These are phyloP conservation scores for Erebia aethiops DNA, from an alignment of 2,888 invertebrate species.

Conservation along the genomic window DNA sequence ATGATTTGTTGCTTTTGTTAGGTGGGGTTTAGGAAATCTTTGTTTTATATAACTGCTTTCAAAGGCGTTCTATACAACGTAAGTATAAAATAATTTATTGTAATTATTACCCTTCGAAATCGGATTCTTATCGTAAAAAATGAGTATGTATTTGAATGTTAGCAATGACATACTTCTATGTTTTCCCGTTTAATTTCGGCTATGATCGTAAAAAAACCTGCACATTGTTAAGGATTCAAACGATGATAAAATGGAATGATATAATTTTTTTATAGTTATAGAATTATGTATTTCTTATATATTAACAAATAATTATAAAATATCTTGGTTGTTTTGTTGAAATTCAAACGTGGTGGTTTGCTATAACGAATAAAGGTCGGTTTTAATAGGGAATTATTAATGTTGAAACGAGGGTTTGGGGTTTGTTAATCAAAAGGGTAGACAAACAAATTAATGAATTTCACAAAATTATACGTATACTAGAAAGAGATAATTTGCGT, in stretches of 20 bases:
- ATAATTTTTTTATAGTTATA: too few relatives aligned
- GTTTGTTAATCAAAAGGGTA: neutral
- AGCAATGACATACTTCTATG: neutral
- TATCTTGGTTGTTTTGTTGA: neutral
- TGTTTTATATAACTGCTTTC: constrained; percentile 12
- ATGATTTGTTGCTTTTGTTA: constrained; percentile 38
- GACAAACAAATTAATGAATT: neutral
- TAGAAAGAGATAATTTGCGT: neutral
- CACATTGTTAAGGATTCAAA: too few relatives aligned
- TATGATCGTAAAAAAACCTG: too few relatives aligned
- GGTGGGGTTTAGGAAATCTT: constrained; percentile 1
- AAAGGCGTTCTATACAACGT: neutral
- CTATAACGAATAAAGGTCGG: neutral
- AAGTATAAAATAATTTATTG: neutral
- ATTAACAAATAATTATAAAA: too few relatives aligned
- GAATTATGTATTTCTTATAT: too few relatives aligned
- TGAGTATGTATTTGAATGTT: neutral
- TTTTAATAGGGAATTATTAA: neutral
- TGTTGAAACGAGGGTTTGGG: neutral
- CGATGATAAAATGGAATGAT: too few relatives aligned
- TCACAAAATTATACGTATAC: neutral
- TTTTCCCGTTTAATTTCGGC: too few relatives aligned
- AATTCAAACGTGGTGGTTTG: neutral
- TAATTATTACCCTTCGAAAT: neutral
- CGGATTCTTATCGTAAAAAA: neutral